Base-by-base conservation (phyloP, 2,888 invertebrate species). In the Globia sparganii region DNA sequence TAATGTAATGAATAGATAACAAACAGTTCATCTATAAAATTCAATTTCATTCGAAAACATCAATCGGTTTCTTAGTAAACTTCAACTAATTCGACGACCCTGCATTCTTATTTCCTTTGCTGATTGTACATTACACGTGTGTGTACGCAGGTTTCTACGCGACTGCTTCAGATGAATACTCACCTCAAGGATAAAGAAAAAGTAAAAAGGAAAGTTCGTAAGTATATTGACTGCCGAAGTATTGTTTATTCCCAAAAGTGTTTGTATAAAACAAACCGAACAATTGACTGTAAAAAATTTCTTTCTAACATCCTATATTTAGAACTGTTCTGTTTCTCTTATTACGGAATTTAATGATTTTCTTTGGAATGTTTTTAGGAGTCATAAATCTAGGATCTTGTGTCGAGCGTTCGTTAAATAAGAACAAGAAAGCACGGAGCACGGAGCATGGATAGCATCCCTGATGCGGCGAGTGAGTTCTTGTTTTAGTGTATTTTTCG, bases 161-260 rank as follows among this genome's bases (percentile, higher is more conserved):
- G 5, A 43, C 18, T 28, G 43, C 0, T 6, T 0, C 6, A 6
- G 8, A 21, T 66, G 46, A 46, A 21, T 43, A 28, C 28, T 66
- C 43, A 25, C 46, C 25, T 66, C 31, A 31, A 61, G 49, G 13
- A 64, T n/a, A 77, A 58, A 69, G 28, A 64, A 78, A 77, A 65
- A 65, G 31, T 58, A 6, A 75, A 72, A 72, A 66, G 11, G 25
- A 56, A 82, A 80, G 65, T 81, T 73, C 49, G 53, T 82, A n/a
- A n/a, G n/a, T n/a, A 85, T 84, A 88, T 88, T 81, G 82, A 84
- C 79, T 80, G 64, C 43, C 67, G 46, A 88, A 80, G 80, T 78
- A 80, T 85, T 83, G 73, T 86, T 84, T 86, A 84, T 78, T 82
- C 75, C 56, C 72, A 64, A 81, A 81, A 86, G 86, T 77, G 72